Evolutionary conservation across 2,797 vertebrate genomes (phyloP), one percentile per base, ranked within the genome.

Genomic region (Enoplosus armatus): DNA sequence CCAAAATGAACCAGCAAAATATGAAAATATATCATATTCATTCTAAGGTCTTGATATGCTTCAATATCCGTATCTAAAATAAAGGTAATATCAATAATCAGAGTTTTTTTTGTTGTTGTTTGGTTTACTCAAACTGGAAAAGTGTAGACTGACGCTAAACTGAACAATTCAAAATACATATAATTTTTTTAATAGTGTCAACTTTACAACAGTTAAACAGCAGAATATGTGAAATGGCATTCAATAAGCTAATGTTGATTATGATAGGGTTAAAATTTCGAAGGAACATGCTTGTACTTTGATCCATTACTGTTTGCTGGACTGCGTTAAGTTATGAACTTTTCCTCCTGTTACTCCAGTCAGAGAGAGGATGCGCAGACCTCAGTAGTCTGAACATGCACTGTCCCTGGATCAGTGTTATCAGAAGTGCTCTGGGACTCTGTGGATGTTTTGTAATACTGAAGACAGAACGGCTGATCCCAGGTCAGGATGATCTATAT

Each of bases 401-500:
- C 84, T 27, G 76, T 80, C 77, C 83, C 74, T 60, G 62, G 71
- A 85, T 82, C 89, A 81, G 85, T 73, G 84, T 51, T 37, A 16
- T 50, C 55, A 60, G 50, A 75, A 68, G 59, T 48, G 80, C 83
- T 80, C 77, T 62, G 62, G 35, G 68, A 82, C 77, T 67, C 71
- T 56, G 64, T 71, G 56, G 68, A 55, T 45, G 73, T 37, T 66
- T 65, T 68, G 0, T 48, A 77, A 80, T 66, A 51, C 70, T 83
- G 76, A 60, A 54, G 72, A 75, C 85, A 47, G 71, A 27, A 56
- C 39, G 2, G 86, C 75, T 78, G 76, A 75, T 82, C 77, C 62
- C 67, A 51, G 71, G 66, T 83, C 65, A 16, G 73, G 73, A 41
- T 18, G 56, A 26, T 92, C 93, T 98, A 99, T 87, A 99, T 97